These are phyloP conservation scores for Protosalanx chinensis DNA, from an alignment of 2,797 vertebrate genomes.

Conservation along the genomic window DNA sequence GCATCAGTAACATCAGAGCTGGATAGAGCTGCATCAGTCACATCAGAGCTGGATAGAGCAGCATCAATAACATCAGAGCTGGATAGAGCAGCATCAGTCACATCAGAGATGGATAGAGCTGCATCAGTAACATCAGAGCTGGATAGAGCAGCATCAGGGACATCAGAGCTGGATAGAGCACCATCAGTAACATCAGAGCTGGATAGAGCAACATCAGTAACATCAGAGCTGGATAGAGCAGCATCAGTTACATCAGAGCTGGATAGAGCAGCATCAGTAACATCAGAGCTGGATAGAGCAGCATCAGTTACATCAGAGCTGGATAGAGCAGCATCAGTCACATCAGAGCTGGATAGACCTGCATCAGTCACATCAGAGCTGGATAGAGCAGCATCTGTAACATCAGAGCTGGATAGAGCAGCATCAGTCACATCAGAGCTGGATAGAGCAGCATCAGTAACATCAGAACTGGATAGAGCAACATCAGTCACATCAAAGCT, in stretches of 20 bases:
- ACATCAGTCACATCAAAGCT: not conserved
- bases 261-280: not conserved
- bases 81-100: constrained; percentile 21
- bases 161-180: not conserved
- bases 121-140: constrained; percentile 14
- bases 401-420: constrained; percentile 13
- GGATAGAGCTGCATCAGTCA: constrained; percentile 21
- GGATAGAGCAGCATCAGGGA: constrained; percentile 22
- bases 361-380: not conserved
- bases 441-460: constrained; percentile 3
- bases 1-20: constrained; percentile 14
- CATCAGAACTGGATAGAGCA: constrained; percentile 12
- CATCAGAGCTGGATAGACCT: not conserved
- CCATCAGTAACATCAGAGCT: constrained; percentile 13
- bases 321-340: constrained; percentile 22
- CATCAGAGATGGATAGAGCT: constrained; percentile 10
- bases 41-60: constrained; percentile 4
- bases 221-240: not conserved
- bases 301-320: constrained; percentile 11
- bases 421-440: not conserved
- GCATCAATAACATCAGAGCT: constrained; percentile 12
- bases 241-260: constrained; percentile 7
- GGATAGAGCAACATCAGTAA: constrained; percentile 20
- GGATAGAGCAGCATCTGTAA: constrained; percentile 1
- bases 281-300: constrained; percentile 2